Evolutionary conservation across 2,797 vertebrate genomes (phyloP).

Genomic region (Danio tinwini): DNA sequence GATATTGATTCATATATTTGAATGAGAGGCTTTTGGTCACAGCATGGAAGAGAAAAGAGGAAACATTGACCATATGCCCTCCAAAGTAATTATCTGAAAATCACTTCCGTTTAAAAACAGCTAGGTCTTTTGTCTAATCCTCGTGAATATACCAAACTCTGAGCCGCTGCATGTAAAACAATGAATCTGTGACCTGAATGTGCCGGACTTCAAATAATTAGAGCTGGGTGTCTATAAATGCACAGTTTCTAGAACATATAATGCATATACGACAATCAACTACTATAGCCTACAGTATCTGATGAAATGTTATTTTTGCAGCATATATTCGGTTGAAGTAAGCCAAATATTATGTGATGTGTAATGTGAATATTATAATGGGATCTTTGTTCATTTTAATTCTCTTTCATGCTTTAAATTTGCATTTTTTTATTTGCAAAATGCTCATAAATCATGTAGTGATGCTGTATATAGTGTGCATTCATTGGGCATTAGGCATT

Average conservation of each 20-base stretch:
- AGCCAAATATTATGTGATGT: not conserved
- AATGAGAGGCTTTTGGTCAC: conserved; percentile 34
- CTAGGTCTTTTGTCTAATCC: conserved; percentile 35
- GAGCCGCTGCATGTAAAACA: not conserved
- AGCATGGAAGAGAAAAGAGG: conserved; percentile 18
- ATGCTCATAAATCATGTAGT: not conserved
- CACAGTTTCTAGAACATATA: not conserved
- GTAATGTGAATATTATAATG: not conserved
- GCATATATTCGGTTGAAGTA: not conserved
- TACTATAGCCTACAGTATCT: not conserved
- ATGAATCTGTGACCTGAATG: not conserved
- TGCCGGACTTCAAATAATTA: not conserved
- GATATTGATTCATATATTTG: conserved; percentile 37
- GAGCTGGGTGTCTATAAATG: not conserved
- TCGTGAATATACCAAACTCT: not conserved
- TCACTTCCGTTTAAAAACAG: conserved; percentile 46
- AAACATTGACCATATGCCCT: not conserved
- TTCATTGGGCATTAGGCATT: not conserved
- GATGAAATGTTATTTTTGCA: no score
- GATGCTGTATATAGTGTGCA: not conserved
- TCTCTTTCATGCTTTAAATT: not conserved
- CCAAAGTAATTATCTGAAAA: conserved; percentile 44
- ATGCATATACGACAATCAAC: not conserved
- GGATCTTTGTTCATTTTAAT: not conserved
- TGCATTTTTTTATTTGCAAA: not conserved